Percentiles rank a stretch among this genome's conserved stretches.
Evolutionary conservation across 1,140 invertebrate species (phyloP).

Genomic region (Dermatophagoides farinae): DNA sequence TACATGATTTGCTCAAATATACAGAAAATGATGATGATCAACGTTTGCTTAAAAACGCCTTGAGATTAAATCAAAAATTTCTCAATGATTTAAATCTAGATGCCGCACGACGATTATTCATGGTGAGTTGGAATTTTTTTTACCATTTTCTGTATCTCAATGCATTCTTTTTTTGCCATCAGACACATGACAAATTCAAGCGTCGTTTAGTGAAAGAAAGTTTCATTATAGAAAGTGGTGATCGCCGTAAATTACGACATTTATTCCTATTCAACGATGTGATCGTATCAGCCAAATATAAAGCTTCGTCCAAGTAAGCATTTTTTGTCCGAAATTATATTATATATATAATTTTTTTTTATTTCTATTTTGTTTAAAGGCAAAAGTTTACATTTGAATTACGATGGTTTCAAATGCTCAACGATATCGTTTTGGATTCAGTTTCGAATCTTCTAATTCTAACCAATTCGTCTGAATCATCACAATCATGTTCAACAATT

Average conservation of each 20-base stretch:
- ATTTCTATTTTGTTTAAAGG: constrained; percentile 26
- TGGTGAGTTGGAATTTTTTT: constrained; percentile 33
- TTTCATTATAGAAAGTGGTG: constrained; percentile 71
- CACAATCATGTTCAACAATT: not conserved
- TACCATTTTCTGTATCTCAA: constrained; percentile 1
- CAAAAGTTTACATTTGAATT: constrained; percentile 76
- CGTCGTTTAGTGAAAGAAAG: constrained; percentile 77
- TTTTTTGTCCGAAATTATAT: not conserved
- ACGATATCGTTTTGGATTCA: constrained; percentile 33
- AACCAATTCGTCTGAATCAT: too few relatives aligned
- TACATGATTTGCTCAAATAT: constrained; percentile 73
- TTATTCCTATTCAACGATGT: constrained; percentile 85
- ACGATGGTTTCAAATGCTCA: constrained; percentile 70
- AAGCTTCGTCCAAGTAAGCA: constrained; percentile 30
- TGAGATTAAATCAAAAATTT: constrained; percentile 68
- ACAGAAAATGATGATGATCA: constrained; percentile 65
- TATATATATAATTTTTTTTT: not conserved
- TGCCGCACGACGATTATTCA: constrained; percentile 58
- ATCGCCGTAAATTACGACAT: constrained; percentile 68
- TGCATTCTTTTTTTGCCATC: constrained; percentile 7
- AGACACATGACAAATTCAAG: constrained; percentile 55
- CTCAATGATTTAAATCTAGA: constrained; percentile 76
- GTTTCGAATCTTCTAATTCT: not conserved
- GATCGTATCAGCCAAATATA: constrained; percentile 83
- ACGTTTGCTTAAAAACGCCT: constrained; percentile 52